Base-by-base conservation (phyloP, 2,888 invertebrate genomes). In the Eurytoma californica region DNA sequence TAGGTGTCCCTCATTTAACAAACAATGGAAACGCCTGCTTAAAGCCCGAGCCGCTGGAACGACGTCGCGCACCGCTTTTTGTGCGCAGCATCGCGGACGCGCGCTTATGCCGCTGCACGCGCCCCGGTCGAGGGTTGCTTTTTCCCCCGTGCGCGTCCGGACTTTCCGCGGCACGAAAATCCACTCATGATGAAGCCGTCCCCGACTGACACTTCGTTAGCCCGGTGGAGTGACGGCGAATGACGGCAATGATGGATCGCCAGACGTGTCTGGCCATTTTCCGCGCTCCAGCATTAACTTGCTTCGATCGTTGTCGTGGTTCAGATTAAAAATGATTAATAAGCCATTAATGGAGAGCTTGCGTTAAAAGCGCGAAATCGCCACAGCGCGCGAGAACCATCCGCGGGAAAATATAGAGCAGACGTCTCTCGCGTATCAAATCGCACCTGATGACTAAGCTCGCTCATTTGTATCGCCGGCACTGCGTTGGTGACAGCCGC, bases 401-500 rank as follows among this genome's bases (percentile, higher is more conserved):
- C 24, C 1, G 2, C 24, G 24, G 24, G 30, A 16, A 60, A 16
- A 60, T 61, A 14, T 61, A 14, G 14, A 39, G 39, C 39, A 39
- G 9, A 39, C 39, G 39, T 0, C 3, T 39, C 24, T 28, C 18
- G 58, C 49, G 30, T 55, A 63, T 63, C 2, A 67, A 76, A 76
- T 76, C 69, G 63, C 68, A 69, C 76, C 55, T 55, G 69, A 63
- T 55, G 69, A 63, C 63, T 39, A 24, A 76, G 24, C 53, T 63
- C 61, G 24, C 47, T 76, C 76, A 55, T 69, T 76, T 55, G 69
- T 69, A 69, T 69, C 30, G 53, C 51, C 60, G 2, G 73, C 66
- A 3, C 14, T 18, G 39, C 12, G 30, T 61, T n/a, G 51, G 58
- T 7, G 16, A 58, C 58, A 7, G 13, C 49, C 16, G 12, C 39